Base-by-base conservation (phyloP, 2,797 vertebrate species). In the Sebastes matsubarae region DNA sequence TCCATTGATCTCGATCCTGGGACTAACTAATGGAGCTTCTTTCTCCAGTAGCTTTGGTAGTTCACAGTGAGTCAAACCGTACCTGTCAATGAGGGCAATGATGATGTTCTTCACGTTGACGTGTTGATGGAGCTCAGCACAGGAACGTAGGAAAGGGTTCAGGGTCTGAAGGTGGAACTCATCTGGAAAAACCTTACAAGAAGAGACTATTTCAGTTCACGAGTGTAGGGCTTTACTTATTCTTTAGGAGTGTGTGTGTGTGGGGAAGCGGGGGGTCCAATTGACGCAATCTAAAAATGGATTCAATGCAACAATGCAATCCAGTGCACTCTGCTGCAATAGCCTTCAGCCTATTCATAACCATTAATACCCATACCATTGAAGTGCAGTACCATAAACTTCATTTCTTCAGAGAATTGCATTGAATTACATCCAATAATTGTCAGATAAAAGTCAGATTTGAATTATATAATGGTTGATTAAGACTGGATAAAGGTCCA, bases 51-150 rank as follows among this genome's bases (percentile, higher is more conserved):
- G 1, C 8, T 46, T 57, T 38, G 57, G 9, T 4, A 12, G 14
- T 29, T 46, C 11, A 14, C 46, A 72, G 8, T 20, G 14, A 6
- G 30, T 67, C 8, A 25, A 25, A 63, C 8, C 54, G 72, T 92
- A 98, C 99, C 98, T 97, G 95, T 99, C 98, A 82, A 99, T 99
- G 88, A 99, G 97, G 89, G 99, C 99, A 75, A 99, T 99, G 90
- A 99, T 99, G 88, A 99, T 99, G 94, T 99, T 99, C 96, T 99
- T 99, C 81, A 99, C 99, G 42, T 99, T 99, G 91, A 99, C 99
- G 46, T 98, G 97, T 92, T 99, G 99, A 90, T 99, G 98, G 67
- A 99, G 95, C 81, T 99, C 99, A 10, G 99, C 99, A 94, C 98
- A 99, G 42, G 99, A 96, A 70, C 99, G 96, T 81, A 99, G 96